These are phyloP conservation scores for Hepsetus odoe DNA, from an alignment of 2,113 vertebrate species.

Conservation along the genomic window DNA sequence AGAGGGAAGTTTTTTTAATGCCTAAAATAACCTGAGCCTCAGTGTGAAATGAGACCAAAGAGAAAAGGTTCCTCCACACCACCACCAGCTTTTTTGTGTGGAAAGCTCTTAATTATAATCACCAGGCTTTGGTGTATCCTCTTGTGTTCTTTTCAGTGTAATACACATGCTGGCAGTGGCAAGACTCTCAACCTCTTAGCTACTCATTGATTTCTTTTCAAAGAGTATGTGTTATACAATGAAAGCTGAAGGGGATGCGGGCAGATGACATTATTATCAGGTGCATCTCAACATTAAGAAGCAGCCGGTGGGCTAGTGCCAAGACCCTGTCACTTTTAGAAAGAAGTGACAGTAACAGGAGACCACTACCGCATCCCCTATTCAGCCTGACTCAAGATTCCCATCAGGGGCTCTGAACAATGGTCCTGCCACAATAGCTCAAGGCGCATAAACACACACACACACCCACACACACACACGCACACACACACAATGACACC, in stretches of 20 bases:
- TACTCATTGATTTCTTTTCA: conserved; percentile 63
- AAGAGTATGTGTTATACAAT: conserved; percentile 64
- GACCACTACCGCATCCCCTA: conserved; percentile 38
- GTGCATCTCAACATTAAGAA: conserved; percentile 56
- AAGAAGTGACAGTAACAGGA: conserved; percentile 51
- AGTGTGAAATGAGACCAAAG: conserved; percentile 8
- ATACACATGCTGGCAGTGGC: conserved; percentile 61
- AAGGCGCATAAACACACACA: conserved; percentile 17
- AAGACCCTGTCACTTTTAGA: conserved; percentile 44
- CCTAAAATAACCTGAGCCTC: conserved; percentile 15
- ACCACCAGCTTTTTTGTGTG: conserved; percentile 39
- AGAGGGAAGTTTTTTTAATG: conserved; percentile 4
- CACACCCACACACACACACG: background rate
- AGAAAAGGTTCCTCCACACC: conserved; percentile 22
- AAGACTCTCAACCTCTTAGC: conserved; percentile 60
- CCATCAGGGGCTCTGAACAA: conserved; percentile 46
- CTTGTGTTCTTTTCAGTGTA: conserved; percentile 51
- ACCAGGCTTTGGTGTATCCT: conserved; percentile 53
- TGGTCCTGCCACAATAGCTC: conserved; percentile 38
- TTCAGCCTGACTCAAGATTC: conserved; percentile 41
- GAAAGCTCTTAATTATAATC: conserved; percentile 67
- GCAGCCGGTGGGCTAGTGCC: conserved; percentile 55
- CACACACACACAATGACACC: background rate
- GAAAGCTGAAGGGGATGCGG: background rate
- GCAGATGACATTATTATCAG: conserved; percentile 59